A percentile compares a stretch with the other conserved stretches of the same genome.
phyloP scores from a whole-genome alignment of 2,113 vertebrate species.

The Pipra filicauda region DNA sequence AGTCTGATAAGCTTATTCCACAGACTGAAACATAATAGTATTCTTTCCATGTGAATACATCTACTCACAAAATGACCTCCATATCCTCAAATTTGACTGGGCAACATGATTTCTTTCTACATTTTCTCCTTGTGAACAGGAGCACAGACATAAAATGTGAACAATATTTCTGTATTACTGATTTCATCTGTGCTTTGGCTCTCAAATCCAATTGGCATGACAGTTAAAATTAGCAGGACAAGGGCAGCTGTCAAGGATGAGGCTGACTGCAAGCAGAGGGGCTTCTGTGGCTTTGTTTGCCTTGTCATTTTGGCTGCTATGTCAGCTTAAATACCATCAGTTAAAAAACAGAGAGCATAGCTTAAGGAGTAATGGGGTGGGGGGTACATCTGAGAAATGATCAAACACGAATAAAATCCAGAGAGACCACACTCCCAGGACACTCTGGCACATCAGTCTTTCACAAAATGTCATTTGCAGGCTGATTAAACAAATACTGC shows the following conservation, averaged over 20 bases:
- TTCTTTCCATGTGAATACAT: conserved; percentile 39
- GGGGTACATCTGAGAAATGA: conserved; percentile 32
- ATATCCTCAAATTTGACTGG: neutral
- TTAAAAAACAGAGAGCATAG: conserved; percentile 38
- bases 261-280: conserved; percentile 49
- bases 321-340: conserved; percentile 69
- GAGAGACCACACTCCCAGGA: conserved; percentile 12
- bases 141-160: neutral
- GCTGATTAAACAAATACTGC: conserved; percentile 1
- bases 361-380: conserved; percentile 54
- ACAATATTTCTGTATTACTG: conserved; percentile 34
- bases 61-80: conserved; percentile 18
- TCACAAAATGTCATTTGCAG: conserved; percentile 35
- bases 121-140: conserved; percentile 11
- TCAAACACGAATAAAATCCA: conserved; percentile 56
- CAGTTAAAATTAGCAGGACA: conserved; percentile 72
- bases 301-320: conserved; percentile 67
- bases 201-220: conserved; percentile 60
- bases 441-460: neutral
- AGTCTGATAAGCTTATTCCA: conserved; percentile 22
- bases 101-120: neutral
- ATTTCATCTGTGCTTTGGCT: conserved; percentile 12
- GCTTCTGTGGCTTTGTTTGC: conserved; percentile 63
- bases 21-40: neutral
- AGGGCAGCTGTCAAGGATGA: conserved; percentile 72